Percentiles rank a stretch among this genome's conserved stretches.
These are phyloP conservation scores for Ericerus pela DNA, from an alignment of 1,140 invertebrate genomes.

Conservation along the genomic window DNA sequence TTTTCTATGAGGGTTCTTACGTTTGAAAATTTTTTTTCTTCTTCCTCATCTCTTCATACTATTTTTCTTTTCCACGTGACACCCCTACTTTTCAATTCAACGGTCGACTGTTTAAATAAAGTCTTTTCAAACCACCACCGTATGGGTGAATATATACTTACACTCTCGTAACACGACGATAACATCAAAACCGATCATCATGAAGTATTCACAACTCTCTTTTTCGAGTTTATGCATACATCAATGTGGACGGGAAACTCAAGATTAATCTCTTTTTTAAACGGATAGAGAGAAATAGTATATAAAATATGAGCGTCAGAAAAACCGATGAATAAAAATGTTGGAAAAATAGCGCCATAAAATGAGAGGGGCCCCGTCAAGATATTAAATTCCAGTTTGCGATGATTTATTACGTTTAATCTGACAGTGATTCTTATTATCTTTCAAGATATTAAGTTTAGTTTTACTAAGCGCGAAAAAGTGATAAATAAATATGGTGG, in stretches of 20 bases:
- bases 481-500: too few relatives aligned
- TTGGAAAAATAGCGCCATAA: conserved; percentile 6
- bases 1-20: too few relatives aligned
- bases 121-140: too few relatives aligned
- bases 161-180: too few relatives aligned
- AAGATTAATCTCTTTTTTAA: conserved; percentile 9
- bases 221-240: background rate
- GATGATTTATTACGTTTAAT: conserved; percentile 10
- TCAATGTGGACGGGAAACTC: background rate
- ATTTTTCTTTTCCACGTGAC: too few relatives aligned
- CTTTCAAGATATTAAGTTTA: conserved; percentile 9
- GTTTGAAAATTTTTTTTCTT: too few relatives aligned
- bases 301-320: background rate
- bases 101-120: too few relatives aligned
- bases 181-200: too few relatives aligned
- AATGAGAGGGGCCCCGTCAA: conserved; percentile 8
- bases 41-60: too few relatives aligned
- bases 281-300: conserved; percentile 1
- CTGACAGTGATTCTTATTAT: conserved; percentile 12
- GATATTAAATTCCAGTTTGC: conserved; percentile 7
- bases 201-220: background rate
- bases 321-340: conserved; percentile 7
- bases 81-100: too few relatives aligned
- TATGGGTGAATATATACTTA: too few relatives aligned
- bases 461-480: too few relatives aligned